Conservation (phyloP, 2,113 vertebrate species). For the Myotis lucifugus region DNA sequence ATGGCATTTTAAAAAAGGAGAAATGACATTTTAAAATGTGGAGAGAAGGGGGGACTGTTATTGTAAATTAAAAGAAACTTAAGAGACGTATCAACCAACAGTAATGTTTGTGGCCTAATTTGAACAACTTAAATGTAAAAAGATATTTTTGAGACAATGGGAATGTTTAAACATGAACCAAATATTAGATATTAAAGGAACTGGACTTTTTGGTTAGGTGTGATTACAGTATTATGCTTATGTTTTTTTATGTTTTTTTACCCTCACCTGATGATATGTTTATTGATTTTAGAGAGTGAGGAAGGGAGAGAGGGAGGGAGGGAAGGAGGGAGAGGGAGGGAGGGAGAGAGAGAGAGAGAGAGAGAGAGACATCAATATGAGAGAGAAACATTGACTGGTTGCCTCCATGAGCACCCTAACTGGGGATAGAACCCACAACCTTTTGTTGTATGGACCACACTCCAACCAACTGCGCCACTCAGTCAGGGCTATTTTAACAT, state of each 20-base stretch:
- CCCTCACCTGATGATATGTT: not conserved
- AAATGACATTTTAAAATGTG: not conserved
- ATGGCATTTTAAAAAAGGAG: not conserved
- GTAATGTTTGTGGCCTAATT: not conserved
- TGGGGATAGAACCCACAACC: not conserved
- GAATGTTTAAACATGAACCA: not conserved
- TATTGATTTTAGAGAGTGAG: not conserved
- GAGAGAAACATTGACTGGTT: not conserved
- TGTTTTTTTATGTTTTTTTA: not conserved
- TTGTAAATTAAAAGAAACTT: not conserved
- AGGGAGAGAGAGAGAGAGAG: too few relatives aligned
- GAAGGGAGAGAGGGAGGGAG: too few relatives aligned
- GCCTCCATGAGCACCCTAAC: not conserved
- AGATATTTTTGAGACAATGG: not conserved
- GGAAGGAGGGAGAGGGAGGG: too few relatives aligned
- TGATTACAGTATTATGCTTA: not conserved
- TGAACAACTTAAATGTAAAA: not conserved
- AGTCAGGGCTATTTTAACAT: not conserved
- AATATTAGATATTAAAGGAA: constrained; percentile 27
- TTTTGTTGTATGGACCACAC: not conserved
- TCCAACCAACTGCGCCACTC: not conserved
- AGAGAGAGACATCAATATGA: too few relatives aligned
- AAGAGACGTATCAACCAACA: not conserved
- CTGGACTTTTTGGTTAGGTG: not conserved
- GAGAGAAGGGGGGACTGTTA: not conserved